Conservation (phyloP, 2,113 vertebrate genomes). For the Lota lota region DNA sequence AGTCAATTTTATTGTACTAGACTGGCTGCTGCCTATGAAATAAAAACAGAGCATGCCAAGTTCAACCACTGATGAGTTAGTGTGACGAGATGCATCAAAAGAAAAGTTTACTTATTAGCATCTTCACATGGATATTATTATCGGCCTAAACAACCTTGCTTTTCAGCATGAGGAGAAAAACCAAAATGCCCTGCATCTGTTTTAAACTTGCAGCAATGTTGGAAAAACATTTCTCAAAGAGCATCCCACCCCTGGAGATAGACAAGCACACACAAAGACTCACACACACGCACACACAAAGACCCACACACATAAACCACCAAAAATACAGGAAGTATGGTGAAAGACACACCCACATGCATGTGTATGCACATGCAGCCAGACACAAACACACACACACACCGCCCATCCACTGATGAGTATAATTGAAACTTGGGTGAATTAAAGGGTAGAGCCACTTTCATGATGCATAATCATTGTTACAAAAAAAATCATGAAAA, state of each 20-base stretch:
- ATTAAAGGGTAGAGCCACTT: constrained; percentile 58
- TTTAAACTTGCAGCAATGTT: constrained; percentile 28
- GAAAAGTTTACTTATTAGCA: constrained; percentile 1
- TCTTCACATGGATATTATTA: not conserved
- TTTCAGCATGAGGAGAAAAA: constrained; percentile 4
- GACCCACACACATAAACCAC: too few relatives aligned
- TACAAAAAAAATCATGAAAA: constrained; percentile 35
- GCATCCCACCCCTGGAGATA: too few relatives aligned
- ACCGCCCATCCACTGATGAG: constrained; percentile 47
- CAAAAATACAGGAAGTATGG: constrained; percentile 44
- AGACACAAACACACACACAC: not conserved
- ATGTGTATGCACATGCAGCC: not conserved
- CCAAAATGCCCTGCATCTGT: constrained; percentile 23
- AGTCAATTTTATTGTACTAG: too few relatives aligned
- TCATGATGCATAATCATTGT: constrained; percentile 54
- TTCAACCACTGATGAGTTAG: too few relatives aligned
- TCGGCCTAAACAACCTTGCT: not conserved
- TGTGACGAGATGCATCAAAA: too few relatives aligned
- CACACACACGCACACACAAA: too few relatives aligned
- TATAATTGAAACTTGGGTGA: constrained; percentile 58
- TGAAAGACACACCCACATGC: constrained; percentile 29
- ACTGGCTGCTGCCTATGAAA: too few relatives aligned
- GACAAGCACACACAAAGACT: too few relatives aligned
- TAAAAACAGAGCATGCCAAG: too few relatives aligned
- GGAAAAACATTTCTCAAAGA: too few relatives aligned